Base-by-base conservation (phyloP, 2,113 vertebrate species). In the Bujurquina vittata region DNA sequence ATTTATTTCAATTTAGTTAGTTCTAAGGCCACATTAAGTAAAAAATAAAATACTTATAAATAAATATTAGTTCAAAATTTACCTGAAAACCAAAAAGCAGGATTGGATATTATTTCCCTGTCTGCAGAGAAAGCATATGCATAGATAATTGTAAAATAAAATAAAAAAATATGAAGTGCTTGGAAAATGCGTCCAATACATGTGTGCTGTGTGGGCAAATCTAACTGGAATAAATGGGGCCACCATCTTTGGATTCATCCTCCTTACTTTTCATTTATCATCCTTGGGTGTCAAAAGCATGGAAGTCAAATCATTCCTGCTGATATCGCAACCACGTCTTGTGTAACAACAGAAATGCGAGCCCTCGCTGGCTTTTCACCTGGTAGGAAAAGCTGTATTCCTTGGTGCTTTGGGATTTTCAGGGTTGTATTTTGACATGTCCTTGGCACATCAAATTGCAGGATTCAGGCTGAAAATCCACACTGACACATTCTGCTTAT, bases 201-300 rank as follows among this genome's bases (percentile, higher is more conserved):
- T 37, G 22, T 49, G 55, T 20, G 46, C n/a, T 56, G 29, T 79
- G 7, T 75, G 60, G 49, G 67, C 35, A 75, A 75, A 55, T 69
- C 17, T 81, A 69, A 76, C 75, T 79, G 79, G 46, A 79, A 79
- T 84, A 79, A 79, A 84, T 88, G 26, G 23, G 35, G 17, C 31
- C 26, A 26, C 35, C 18, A n/a, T 60, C 18, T 78, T 80, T 35
- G 78, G 54, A 60, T 81, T 78, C 52, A 80, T 52, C 77, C 61
- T 49, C 55, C 46, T 35, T 77, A 57, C 20, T 18, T 84, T 77
- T 58, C 40, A 81, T 87, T 77, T 58, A 84, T 84, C 67, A 75
- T 78, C 78, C 35, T 72, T 72, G 6, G 17, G 46, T 72, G 46
- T 72, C 10, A 54, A 52, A 72, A 49, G 52, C 49, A 26, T 63